phyloP scores from a whole-genome alignment of 92 coral and sea anemone genomes.

The Galaxea fascicularis region DNA sequence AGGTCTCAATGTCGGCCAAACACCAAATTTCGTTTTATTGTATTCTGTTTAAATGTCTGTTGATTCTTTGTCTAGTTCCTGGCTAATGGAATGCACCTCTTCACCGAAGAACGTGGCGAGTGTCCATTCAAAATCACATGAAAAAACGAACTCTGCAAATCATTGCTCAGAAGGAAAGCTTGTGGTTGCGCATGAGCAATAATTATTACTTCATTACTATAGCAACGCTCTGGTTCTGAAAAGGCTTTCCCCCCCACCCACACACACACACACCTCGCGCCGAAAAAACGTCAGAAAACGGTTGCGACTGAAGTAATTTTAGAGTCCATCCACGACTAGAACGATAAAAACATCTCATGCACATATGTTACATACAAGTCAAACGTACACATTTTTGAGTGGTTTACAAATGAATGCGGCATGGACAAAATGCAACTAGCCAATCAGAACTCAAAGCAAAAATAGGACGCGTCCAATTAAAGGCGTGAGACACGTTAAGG shows the following conservation, averaged over 20 bases:
- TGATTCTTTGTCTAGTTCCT: no score
- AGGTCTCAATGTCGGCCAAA: no score
- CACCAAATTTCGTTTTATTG: no score
- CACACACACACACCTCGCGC: not conserved
- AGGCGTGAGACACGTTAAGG: not conserved
- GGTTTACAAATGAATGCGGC: not conserved
- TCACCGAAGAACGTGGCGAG: no score
- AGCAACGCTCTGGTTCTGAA: no score
- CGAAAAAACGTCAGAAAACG: not conserved
- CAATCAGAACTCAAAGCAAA: not conserved
- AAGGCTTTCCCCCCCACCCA: not conserved
- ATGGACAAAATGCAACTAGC: not conserved
- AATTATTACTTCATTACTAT: no score
- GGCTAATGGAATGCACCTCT: no score
- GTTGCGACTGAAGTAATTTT: not conserved
- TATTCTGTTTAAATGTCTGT: no score
- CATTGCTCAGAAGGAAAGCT: no score
- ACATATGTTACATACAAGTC: slow-evolving; percentile 14
- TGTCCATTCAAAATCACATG: no score
- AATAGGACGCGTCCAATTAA: not conserved
- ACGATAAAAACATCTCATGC: not conserved
- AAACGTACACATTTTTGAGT: not conserved
- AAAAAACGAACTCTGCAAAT: no score
- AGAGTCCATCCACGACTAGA: slow-evolving; percentile 1
- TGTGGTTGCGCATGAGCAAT: no score